Evolutionary conservation across 2,888 invertebrate genomes (phyloP), one percentile per base, ranked within the genome.

Genomic region (Heliconius erato): DNA sequence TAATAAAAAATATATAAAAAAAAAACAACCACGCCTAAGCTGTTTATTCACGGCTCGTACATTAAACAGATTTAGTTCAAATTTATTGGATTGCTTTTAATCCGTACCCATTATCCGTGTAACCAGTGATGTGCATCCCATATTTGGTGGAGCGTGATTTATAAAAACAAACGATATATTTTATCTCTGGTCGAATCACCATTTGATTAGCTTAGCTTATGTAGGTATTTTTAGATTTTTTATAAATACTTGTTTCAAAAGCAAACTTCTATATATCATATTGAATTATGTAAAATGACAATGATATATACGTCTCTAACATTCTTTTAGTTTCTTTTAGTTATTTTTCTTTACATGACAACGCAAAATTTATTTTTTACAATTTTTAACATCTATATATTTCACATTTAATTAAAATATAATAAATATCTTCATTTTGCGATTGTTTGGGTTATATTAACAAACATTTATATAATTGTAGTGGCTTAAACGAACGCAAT

Each of bases 31-130:
- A 84, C 74, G 49, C 77, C 63, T 69, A 72, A 79, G 69, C 83
- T 82, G 79, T 78, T 85, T 80, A 79, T 81, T 84, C 74, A 71
- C 82, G 80, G 80, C 80, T 81, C 83, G 83, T 84, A 85, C 85
- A 85, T 86, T 82, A 85, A 83, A 80, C 84, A 82, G 86, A 82
- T 84, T 84, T 85, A 81, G 77, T 81, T 82, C 67, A 84, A 84
- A 86, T 86, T 86, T 86, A 86, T 86, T 82, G 85, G 81, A 85
- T 83, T 82, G 85, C 85, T 84, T 74, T 82, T 83, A 84, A 83
- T 81, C 83, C 83, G 80, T 80, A 79, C 59, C 80, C 79, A 79
- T 81, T 85, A 79, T 83, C 82, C 83, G 79, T 81, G 78, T 80
- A 74, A 85, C 83, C 82, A 82, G 79, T 71, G 69, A 82, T 69